Evolutionary conservation across 2,113 vertebrate genomes (phyloP), one percentile per base, ranked within the genome.

Genomic region (Oreochromis niloticus): DNA sequence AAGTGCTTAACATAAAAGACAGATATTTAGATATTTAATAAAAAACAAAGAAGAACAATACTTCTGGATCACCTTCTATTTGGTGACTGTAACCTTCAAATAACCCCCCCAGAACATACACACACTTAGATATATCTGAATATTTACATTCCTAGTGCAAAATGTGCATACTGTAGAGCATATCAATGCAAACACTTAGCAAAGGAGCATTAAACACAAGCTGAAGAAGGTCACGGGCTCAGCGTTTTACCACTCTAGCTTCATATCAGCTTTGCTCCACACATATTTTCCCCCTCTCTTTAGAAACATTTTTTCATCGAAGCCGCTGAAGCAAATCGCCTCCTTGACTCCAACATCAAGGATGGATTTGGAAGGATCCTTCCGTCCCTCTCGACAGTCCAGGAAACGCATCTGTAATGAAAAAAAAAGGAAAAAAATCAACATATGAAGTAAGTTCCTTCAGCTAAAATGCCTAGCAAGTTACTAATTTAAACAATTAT

Each of bases 241-340:
- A 80, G 12, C 6, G 9, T 16, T 81, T 97, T 95, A 99, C 98
- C 98, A 99, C 41, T 99, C 97, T 55, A 99, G 93, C 82, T 95
- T 96, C 97, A 99, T 97, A 71, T 98, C 97, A 0, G 96, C 97
- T 97, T 99, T 99, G 94, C 98, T 99, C 98, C 98, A 99, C 2
- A 96, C 66, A 2, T 99, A 99, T 81, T 98, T 99, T 4, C 98
- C 98, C 68, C 98, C 98, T 91, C 98, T 96, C 91, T 93, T 97
- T 0, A 98, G 90, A 93, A 99, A 99, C 98, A 99, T 98, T 78
- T 94, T 96, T 88, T 99, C 98, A 90, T 99, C 98, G 87, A 99
- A 99, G 14, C 98, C 98, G 39, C 98, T 99, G 89, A 97, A 98
- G 83, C 95, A 83, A 87, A 99, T 98, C 14, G 98, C 98, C 24